Percentiles rank a stretch among this genome's conserved stretches.
These are phyloP conservation scores for Strix uralensis DNA, from an alignment of 2,113 vertebrate species.

Conservation along the genomic window DNA sequence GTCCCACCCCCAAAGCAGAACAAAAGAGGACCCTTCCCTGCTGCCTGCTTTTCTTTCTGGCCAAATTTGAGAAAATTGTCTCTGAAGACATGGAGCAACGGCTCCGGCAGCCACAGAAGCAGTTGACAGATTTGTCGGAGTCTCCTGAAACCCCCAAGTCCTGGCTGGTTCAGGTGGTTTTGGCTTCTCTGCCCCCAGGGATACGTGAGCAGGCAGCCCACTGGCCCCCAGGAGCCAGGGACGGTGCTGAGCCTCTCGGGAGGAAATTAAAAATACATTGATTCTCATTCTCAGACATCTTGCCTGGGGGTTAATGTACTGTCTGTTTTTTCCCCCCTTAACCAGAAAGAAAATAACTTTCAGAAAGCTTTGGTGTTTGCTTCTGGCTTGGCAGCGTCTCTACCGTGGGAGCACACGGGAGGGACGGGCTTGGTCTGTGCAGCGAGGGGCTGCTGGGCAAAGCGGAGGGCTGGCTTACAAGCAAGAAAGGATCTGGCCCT, in stretches of 20 bases:
- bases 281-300: background rate
- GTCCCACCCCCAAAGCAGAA: background rate
- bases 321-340: background rate
- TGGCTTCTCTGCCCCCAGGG: background rate
- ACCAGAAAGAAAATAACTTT: background rate
- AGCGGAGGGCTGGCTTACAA: too few relatives aligned
- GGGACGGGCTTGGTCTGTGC: background rate
- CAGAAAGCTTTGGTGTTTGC: background rate
- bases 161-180: background rate
- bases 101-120: background rate
- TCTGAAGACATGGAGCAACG: accelerated
- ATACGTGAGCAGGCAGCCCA: background rate
- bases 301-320: background rate
- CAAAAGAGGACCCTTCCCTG: background rate
- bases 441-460: background rate
- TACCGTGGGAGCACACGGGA: accelerated
- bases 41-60: background rate
- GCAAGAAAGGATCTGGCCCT: background rate
- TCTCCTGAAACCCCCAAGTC: accelerated
- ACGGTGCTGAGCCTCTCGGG: background rate
- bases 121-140: accelerated
- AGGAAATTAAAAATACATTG: background rate
- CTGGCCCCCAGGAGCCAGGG: background rate
- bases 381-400: background rate
- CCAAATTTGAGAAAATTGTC: background rate